phyloP scores from a whole-genome alignment of 1,140 invertebrate species.

The Gyrodactylus bullatarudis region DNA sequence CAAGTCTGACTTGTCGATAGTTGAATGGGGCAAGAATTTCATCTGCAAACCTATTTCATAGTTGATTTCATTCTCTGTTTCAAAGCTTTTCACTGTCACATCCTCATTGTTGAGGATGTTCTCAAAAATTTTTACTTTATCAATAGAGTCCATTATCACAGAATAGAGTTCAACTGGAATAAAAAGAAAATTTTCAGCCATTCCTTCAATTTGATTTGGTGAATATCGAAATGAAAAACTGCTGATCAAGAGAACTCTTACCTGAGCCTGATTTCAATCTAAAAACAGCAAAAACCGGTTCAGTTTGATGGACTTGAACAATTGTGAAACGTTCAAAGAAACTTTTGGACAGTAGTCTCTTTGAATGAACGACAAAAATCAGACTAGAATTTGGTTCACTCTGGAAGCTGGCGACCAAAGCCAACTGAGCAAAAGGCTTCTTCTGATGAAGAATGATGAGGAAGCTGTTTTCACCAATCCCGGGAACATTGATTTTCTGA shows the following conservation, averaged over 20 bases:
- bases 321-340: background rate
- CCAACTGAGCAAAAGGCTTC: background rate
- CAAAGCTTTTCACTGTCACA: too few species aligned
- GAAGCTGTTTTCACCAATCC: background rate
- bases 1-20: background rate
- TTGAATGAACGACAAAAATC: too few species aligned
- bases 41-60: background rate
- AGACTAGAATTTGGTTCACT: background rate
- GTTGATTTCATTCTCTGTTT: background rate
- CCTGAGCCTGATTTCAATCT: background rate
- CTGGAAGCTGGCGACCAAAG: background rate
- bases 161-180: background rate
- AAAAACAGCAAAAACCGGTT: background rate
- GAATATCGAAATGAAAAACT: background rate
- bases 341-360: background rate
- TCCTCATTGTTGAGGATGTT: too few species aligned
- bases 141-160: too few species aligned
- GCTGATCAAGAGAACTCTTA: background rate
- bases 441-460: background rate
- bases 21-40: background rate
- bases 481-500: background rate
- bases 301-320: background rate
- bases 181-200: background rate
- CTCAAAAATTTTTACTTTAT: too few species aligned
- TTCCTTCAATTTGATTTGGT: too few species aligned